phyloP scores from a whole-genome alignment of 2,113 vertebrate genomes.

The Perca schrenkii region DNA sequence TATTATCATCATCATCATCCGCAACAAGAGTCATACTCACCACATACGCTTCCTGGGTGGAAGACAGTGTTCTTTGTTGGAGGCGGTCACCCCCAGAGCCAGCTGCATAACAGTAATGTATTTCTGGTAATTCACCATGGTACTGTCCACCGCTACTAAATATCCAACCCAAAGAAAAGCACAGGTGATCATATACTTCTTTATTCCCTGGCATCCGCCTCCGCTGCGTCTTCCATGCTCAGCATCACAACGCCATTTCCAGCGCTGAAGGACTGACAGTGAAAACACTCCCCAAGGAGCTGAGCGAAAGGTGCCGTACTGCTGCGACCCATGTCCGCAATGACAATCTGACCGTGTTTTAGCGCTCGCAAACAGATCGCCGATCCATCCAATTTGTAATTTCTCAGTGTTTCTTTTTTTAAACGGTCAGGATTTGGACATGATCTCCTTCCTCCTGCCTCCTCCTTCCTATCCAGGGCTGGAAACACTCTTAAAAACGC shows the following conservation, averaged over 20 bases:
- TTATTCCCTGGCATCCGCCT: conserved; percentile 91
- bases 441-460: conserved; percentile 72
- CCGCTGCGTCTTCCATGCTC: conserved; percentile 87
- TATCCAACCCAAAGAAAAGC: conserved; percentile 92
- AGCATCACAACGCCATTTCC: conserved; percentile 88
- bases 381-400: conserved; percentile 74
- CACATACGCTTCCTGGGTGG: conserved; percentile 96
- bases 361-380: conserved; percentile 73
- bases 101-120: conserved; percentile 99
- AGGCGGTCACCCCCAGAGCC: conserved; percentile 98
- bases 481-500: conserved; percentile 79
- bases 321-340: conserved; percentile 81
- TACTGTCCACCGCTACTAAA: conserved; percentile 89
- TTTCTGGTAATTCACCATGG: conserved; percentile 99
- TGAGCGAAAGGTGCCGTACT: conserved; percentile 75
- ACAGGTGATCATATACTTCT: conserved; percentile 91
- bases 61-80: conserved; percentile 96
- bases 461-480: conserved; percentile 78
- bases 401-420: conserved; percentile 5
- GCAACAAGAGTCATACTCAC: conserved; percentile 89
- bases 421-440: conserved; percentile 78
- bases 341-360: conserved; percentile 83
- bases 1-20: conserved; percentile 60
- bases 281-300: conserved; percentile 82
- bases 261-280: conserved; percentile 85